Conservation (phyloP, 2,888 invertebrate genomes). For the Eledona agricola region DNA sequence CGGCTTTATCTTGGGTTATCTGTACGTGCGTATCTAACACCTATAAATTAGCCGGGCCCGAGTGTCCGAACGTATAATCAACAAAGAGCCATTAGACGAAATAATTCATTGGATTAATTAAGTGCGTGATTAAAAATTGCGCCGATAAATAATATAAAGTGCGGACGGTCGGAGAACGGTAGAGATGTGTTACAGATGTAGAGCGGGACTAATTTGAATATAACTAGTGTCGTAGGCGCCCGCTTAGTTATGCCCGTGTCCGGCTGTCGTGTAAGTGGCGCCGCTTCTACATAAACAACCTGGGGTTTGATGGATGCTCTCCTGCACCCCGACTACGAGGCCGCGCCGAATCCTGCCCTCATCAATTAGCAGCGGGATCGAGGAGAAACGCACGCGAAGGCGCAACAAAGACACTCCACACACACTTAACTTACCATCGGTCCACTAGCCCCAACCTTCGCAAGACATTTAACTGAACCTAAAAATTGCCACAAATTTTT, state of each 20-base stretch:
- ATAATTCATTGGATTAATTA: constrained; percentile 28
- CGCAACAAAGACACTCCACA: no score
- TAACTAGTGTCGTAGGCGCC: constrained; percentile 57
- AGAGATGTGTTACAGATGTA: constrained; percentile 53
- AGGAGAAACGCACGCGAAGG: constrained; percentile 12
- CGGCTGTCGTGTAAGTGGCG: constrained; percentile 55
- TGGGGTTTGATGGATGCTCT: constrained; percentile 55
- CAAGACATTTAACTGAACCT: no score
- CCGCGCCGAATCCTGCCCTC: constrained; percentile 42
- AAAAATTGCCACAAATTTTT: no score
- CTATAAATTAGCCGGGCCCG: constrained; percentile 48
- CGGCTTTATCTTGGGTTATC: constrained; percentile 53
- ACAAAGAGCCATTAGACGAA: constrained; percentile 29
- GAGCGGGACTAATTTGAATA: constrained; percentile 56
- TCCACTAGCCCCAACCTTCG: no score
- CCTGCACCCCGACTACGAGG: constrained; percentile 41
- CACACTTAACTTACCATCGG: no score
- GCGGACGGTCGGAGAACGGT: constrained; percentile 29
- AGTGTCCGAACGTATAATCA: constrained; percentile 14
- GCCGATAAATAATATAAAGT: constrained; percentile 18
- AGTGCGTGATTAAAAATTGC: constrained; percentile 22
- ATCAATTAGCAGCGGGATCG: constrained; percentile 53
- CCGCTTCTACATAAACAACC: constrained; percentile 55
- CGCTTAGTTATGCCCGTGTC: constrained; percentile 56
- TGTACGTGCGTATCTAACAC: constrained; percentile 56